Evolutionary conservation across 2,888 invertebrate genomes (phyloP).

Genomic region (Oscheius sp.): DNA sequence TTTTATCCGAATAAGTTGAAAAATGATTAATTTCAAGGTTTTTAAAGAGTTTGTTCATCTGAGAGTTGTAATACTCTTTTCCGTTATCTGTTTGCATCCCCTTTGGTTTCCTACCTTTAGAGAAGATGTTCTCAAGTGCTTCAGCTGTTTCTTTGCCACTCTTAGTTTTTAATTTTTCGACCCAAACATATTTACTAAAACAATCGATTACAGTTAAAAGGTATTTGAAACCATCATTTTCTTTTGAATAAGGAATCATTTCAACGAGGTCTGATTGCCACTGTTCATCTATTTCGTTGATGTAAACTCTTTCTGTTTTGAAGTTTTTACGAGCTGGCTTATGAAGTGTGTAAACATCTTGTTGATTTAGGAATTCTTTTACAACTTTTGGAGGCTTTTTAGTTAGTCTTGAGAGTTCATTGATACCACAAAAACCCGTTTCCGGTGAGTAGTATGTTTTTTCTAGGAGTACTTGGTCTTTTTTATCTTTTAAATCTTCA

Average conservation of each 20-base stretch:
- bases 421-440: slow-evolving; percentile 48
- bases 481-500: slow-evolving; percentile 33
- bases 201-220: slow-evolving; percentile 36
- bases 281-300: slow-evolving; percentile 44
- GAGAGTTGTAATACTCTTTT: neutral
- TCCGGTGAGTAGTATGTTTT: slow-evolving; percentile 37
- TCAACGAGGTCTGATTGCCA: slow-evolving; percentile 54
- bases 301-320: slow-evolving; percentile 46
- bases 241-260: slow-evolving; percentile 51
- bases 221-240: slow-evolving; percentile 49
- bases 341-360: slow-evolving; percentile 50
- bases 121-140: too few relatives aligned
- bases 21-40: too few relatives aligned
- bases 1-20: too few relatives aligned
- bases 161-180: slow-evolving; percentile 42
- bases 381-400: slow-evolving; percentile 33
- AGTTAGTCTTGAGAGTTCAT: slow-evolving; percentile 39
- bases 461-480: slow-evolving; percentile 34
- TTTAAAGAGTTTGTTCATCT: neutral
- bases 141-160: slow-evolving; percentile 51
- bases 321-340: slow-evolving; percentile 51
- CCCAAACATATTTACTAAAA: slow-evolving; percentile 48
- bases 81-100: too few relatives aligned
- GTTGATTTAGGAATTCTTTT: slow-evolving; percentile 39
- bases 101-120: neutral